Percentiles rank a stretch among this genome's conserved stretches.
phyloP scores from a whole-genome alignment of 2,888 invertebrate species.

The Drosophila planitibia region DNA sequence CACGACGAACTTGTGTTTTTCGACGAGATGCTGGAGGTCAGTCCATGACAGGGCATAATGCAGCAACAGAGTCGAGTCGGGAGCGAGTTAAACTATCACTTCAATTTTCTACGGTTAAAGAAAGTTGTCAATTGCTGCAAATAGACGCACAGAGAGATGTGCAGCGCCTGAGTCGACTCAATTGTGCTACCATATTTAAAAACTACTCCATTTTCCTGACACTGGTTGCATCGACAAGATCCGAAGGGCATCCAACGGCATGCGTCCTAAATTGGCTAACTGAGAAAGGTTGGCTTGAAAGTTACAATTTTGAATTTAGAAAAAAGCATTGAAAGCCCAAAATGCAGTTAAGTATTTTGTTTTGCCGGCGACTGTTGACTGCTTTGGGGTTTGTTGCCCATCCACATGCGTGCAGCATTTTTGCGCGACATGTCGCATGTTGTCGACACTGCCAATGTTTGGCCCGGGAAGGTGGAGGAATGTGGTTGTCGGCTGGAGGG shows the following conservation, averaged over 20 bases:
- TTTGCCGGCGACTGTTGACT: neutral
- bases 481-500: neutral
- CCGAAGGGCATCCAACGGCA: neutral
- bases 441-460: slow-evolving; percentile 69
- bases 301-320: neutral
- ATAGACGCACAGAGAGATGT: neutral
- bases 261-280: neutral
- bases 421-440: slow-evolving; percentile 72
- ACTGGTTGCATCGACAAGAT: no score
- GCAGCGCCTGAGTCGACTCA: neutral
- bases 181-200: neutral
- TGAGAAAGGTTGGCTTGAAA: neutral
- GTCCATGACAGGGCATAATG: neutral
- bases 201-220: neutral
- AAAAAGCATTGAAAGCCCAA: slow-evolving; percentile 41
- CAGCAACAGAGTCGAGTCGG: neutral
- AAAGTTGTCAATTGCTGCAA: neutral
- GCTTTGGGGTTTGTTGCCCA: slow-evolving; percentile 10
- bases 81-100: neutral
- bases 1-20: slow-evolving; percentile 9
- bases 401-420: slow-evolving; percentile 54
- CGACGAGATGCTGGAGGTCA: neutral
- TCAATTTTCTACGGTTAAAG: neutral
- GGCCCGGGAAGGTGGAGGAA: neutral
- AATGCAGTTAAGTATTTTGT: slow-evolving; percentile 12